Evolutionary conservation across 2,113 vertebrate genomes (phyloP).

Genomic region (Semnornis frantzii): DNA sequence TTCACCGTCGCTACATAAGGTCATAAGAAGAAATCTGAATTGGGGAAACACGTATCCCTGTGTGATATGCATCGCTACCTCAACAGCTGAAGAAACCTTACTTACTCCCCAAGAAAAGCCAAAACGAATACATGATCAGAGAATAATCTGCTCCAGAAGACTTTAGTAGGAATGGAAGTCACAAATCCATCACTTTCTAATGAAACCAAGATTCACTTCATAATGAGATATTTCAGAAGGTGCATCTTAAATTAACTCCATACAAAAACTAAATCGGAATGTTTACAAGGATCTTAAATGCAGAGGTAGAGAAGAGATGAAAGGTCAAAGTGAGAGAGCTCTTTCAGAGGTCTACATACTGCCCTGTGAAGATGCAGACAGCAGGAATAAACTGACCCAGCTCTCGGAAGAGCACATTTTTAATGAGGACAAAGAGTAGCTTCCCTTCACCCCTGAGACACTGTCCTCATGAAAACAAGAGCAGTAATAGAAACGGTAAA

Average conservation of each 20-base stretch:
- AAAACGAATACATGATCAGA: neutral
- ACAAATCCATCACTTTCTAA: neutral
- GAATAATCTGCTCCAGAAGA: neutral
- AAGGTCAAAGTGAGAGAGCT: neutral
- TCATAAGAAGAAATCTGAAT: neutral
- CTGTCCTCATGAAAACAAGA: neutral
- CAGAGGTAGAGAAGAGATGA: neutral
- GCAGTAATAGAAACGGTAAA: fast-evolving
- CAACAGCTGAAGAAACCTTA: neutral
- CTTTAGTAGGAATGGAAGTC: neutral
- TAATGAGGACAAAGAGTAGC: neutral
- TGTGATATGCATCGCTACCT: neutral
- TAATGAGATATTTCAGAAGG: neutral
- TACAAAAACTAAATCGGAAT: neutral
- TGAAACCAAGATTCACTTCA: neutral
- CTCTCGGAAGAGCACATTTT: neutral
- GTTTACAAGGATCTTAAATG: neutral
- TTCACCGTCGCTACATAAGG: neutral
- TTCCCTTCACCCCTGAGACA: neutral
- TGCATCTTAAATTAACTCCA: neutral
- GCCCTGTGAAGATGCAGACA: neutral
- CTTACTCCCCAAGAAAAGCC: neutral
- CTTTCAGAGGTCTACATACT: neutral
- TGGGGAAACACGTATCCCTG: neutral
- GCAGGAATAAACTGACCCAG: neutral